Base-by-base conservation (phyloP, 2,888 invertebrate species). In the Xylocampa areola region DNA sequence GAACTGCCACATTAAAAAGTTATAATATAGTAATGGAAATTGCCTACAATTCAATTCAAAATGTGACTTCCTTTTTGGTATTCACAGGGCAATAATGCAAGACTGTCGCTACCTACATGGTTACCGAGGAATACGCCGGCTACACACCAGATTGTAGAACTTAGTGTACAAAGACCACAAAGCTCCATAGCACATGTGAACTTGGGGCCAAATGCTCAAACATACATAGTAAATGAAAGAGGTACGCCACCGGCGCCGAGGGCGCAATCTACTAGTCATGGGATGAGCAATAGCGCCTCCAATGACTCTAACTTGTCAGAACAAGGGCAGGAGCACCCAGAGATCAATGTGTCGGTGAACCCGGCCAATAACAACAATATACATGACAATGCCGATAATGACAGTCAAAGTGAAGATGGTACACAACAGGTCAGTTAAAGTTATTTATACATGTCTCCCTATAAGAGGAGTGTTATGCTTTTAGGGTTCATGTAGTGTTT, bases 341-440 rank as follows among this genome's bases (percentile, higher is more conserved):
- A 92, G 52, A 89, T 91, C 43, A 92, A 91, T 80, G 86, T 88
- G 3, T 91, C 92, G 0, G 89, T 91, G 17, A 93, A 93, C 69
- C 92, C 92, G 0, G 86, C 91, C 2, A 93, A 92, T 63, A 93
- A 92, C 57, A 93, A 93, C 63, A 92, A 94, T 63, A 90, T 91
- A 48, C 87, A 91, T 82, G 92, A 92, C 57, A 90, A 90, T 77
- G 84, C 82, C 19, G 94, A 93, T 61, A 92, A 90, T 83, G 93
- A 93, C 25, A 92, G 90, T 53, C 90, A 91, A 64, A 93, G 94
- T 82, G 94, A 94, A 52, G 93, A 93, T 80, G 92, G 92, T 6
- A 80, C 86, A 43, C 90, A 90, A 61, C 92, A 92, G 91, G 94
- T 93, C 67, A 68, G 68, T 16, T 19, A 39, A 10, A 10, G n/a